Percentiles rank a stretch among this genome's conserved stretches.
phyloP scores from a whole-genome alignment of 2,888 invertebrate genomes.

The Nomada fabriciana region DNA sequence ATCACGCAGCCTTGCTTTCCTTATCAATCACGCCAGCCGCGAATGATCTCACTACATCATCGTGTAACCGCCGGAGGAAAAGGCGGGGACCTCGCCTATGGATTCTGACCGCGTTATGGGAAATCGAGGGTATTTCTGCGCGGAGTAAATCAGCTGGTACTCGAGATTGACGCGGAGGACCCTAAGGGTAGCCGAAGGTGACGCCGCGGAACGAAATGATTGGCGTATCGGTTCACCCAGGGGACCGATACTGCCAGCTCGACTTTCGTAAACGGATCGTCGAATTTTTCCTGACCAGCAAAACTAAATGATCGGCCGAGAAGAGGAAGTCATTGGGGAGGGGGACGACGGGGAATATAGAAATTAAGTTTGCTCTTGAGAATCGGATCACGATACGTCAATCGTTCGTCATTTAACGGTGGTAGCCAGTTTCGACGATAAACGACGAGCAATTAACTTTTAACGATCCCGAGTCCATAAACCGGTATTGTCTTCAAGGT shows the following conservation, averaged over 20 bases:
- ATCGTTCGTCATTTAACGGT: neutral
- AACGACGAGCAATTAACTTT: neutral
- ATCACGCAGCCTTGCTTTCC: constrained; percentile 19
- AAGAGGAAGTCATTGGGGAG: neutral
- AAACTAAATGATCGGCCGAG: constrained; percentile 2
- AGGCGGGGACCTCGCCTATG: constrained; percentile 40
- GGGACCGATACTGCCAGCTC: constrained; percentile 60
- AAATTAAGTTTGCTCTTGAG: neutral
- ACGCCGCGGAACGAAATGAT: constrained; percentile 73
- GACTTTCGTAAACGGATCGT: constrained; percentile 60
- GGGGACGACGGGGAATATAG: neutral
- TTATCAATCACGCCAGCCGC: constrained; percentile 54
- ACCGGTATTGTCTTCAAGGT: neutral
- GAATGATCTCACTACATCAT: constrained; percentile 52
- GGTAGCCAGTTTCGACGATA: neutral
- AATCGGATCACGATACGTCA: constrained; percentile 2
- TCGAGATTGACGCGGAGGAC: constrained; percentile 57
- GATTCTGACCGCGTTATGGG: constrained; percentile 47
- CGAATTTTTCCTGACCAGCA: constrained; percentile 65
- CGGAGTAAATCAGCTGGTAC: constrained; percentile 72
- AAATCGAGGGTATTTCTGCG: constrained; percentile 58
- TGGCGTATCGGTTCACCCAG: constrained; percentile 63
- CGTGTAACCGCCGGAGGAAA: constrained; percentile 16
- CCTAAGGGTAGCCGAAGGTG: constrained; percentile 57
- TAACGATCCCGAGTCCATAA: neutral